These are phyloP conservation scores for Pipistrellus pipistrellus DNA, from an alignment of 2,797 vertebrate genomes.

Conservation along the genomic window DNA sequence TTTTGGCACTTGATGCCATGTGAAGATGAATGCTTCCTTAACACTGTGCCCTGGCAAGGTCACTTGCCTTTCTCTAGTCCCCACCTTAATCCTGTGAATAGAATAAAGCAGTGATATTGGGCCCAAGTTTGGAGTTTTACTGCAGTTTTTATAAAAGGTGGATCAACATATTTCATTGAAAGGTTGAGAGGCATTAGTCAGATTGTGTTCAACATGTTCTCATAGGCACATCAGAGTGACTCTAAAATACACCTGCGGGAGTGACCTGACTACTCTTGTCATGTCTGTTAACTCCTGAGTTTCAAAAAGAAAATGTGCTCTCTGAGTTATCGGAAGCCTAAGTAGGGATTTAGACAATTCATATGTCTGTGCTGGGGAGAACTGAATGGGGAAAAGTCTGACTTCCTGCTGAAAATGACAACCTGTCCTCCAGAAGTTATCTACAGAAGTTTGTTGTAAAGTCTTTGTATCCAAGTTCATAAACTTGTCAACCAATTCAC, in stretches of 20 bases:
- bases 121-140: background rate
- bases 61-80: background rate
- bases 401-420: background rate
- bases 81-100: background rate
- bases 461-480: background rate
- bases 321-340: background rate
- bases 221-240: background rate
- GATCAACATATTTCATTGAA: background rate
- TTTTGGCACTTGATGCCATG: accelerated
- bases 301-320: background rate
- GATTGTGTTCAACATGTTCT: background rate
- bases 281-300: background rate
- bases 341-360: background rate
- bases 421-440: background rate
- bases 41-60: background rate
- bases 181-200: background rate
- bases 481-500: background rate
- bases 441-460: background rate
- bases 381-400: background rate
- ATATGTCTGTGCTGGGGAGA: background rate
- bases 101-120: background rate
- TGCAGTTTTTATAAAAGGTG: background rate
- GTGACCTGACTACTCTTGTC: background rate
- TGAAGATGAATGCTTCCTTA: background rate
- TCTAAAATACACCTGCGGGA: background rate